These are phyloP conservation scores for Eristalinus aeneus DNA, from an alignment of 2,888 invertebrate species.

Conservation along the genomic window DNA sequence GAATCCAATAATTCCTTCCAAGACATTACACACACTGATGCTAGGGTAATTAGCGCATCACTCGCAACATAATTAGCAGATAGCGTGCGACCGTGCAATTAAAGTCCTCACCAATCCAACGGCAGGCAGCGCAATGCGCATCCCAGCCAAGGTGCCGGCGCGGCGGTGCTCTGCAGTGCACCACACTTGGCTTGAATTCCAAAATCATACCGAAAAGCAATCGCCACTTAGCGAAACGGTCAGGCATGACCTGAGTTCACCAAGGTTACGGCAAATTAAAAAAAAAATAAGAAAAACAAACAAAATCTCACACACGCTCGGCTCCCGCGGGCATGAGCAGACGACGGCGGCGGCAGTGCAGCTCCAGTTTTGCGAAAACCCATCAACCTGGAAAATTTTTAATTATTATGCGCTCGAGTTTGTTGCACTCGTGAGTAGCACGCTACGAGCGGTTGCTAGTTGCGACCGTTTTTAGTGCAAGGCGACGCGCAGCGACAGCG, in stretches of 20 bases:
- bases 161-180: constrained; percentile 39
- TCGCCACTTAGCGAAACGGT: constrained; percentile 68
- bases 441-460: constrained; percentile 6
- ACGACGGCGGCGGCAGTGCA: background rate
- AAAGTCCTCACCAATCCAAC: constrained; percentile 50
- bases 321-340: background rate
- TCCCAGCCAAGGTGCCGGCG: constrained; percentile 13
- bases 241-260: constrained; percentile 71
- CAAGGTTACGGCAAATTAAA: constrained; percentile 68
- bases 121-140: constrained; percentile 44
- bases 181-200: constrained; percentile 9
- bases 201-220: constrained; percentile 26
- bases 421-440: constrained; percentile 59
- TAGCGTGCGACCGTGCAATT: constrained; percentile 68
- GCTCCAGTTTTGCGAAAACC: constrained; percentile 54
- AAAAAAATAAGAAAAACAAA: constrained; percentile 1
- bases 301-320: background rate
- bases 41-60: constrained; percentile 64
- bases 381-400: constrained; percentile 65
- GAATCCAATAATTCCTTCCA: constrained; percentile 62
- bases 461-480: constrained; percentile 49
- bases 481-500: background rate
- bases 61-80: constrained; percentile 65
- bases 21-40: constrained; percentile 52
- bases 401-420: constrained; percentile 62